These are phyloP conservation scores for Drosophila cognata DNA, from an alignment of 2,888 invertebrate genomes.

Conservation along the genomic window DNA sequence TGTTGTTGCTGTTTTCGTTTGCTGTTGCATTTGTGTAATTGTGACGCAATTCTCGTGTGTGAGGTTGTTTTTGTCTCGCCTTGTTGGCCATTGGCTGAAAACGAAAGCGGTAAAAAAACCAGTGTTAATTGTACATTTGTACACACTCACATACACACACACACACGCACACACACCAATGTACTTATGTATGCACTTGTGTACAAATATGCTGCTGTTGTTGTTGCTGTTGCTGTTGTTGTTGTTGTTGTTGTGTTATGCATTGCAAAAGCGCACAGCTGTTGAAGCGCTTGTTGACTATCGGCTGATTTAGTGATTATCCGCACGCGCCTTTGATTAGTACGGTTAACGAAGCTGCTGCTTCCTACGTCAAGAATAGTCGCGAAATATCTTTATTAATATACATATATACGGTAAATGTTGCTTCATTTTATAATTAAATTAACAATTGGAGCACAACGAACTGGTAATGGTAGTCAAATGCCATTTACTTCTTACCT, in stretches of 20 bases:
- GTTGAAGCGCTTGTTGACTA: constrained; percentile 22
- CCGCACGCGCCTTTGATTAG: constrained; percentile 59
- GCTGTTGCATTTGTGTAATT: constrained; percentile 60
- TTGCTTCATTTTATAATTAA: constrained; percentile 17
- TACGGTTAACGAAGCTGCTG: constrained; percentile 40
- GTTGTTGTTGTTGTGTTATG: constrained; percentile 16
- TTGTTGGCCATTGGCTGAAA: constrained; percentile 61
- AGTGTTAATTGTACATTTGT: constrained; percentile 41
- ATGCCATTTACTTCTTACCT: not conserved
- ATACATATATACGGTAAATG: constrained; percentile 32
- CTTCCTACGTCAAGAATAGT: constrained; percentile 19
- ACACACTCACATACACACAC: not conserved
- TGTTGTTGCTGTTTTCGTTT: constrained; percentile 37
- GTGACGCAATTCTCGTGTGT: constrained; percentile 74
- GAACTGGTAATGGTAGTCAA: constrained; percentile 3
- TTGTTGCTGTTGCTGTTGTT: constrained; percentile 1
- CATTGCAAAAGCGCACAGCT: constrained; percentile 44
- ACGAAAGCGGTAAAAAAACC: constrained; percentile 61
- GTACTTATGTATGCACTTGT: constrained; percentile 11
- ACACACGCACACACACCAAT: not conserved
- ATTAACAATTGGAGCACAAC: constrained; percentile 56
- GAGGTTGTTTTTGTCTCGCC: constrained; percentile 59
- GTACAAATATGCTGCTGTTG: constrained; percentile 7
- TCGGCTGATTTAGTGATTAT: constrained; percentile 52
- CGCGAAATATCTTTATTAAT: constrained; percentile 14